These are phyloP conservation scores for Mus spretus DNA, from an alignment of 2,797 vertebrate species.

Conservation along the genomic window DNA sequence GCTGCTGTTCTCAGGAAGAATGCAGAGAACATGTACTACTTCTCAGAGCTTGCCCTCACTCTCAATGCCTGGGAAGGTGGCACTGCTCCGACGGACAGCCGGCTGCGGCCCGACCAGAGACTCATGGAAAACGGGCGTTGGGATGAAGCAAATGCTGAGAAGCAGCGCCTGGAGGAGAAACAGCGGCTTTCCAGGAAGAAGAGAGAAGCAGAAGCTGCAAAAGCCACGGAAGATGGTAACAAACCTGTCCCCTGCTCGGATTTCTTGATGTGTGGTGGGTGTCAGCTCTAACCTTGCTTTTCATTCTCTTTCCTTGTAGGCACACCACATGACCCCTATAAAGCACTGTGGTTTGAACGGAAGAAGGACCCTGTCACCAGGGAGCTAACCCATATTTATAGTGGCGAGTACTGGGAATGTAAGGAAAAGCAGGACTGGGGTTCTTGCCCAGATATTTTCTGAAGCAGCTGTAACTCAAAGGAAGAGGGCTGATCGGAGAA, in stretches of 20 bases:
- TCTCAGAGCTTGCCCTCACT: slow-evolving; percentile 96
- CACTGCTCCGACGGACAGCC: slow-evolving; percentile 95
- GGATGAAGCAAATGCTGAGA: slow-evolving; percentile 97
- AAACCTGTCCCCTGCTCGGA: background rate
- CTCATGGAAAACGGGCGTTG: slow-evolving; percentile 97
- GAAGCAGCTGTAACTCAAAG: slow-evolving; percentile 63
- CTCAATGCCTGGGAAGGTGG: slow-evolving; percentile 94
- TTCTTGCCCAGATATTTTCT: slow-evolving; percentile 96
- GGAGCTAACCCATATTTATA: slow-evolving; percentile 94
- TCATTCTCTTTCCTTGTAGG: slow-evolving; percentile 84
- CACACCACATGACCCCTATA: slow-evolving; percentile 93
- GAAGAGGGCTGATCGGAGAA: slow-evolving; percentile 55
- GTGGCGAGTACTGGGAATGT: slow-evolving; percentile 97
- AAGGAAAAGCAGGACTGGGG: slow-evolving; percentile 95
- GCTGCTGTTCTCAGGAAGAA: slow-evolving; percentile 90
- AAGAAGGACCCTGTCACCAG: slow-evolving; percentile 92
- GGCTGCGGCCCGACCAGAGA: slow-evolving; percentile 95
- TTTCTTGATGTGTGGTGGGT: slow-evolving; percentile 2
- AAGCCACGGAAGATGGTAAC: slow-evolving; percentile 92
- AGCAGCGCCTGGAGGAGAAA: slow-evolving; percentile 97
- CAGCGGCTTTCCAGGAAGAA: slow-evolving; percentile 93
- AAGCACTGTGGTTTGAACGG: slow-evolving; percentile 96
- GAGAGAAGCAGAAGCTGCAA: slow-evolving; percentile 91
- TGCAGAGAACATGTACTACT: slow-evolving; percentile 98
- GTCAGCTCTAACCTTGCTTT: background rate